Evolutionary conservation across 2,888 invertebrate species (phyloP).

Genomic region (Patella depressa): DNA sequence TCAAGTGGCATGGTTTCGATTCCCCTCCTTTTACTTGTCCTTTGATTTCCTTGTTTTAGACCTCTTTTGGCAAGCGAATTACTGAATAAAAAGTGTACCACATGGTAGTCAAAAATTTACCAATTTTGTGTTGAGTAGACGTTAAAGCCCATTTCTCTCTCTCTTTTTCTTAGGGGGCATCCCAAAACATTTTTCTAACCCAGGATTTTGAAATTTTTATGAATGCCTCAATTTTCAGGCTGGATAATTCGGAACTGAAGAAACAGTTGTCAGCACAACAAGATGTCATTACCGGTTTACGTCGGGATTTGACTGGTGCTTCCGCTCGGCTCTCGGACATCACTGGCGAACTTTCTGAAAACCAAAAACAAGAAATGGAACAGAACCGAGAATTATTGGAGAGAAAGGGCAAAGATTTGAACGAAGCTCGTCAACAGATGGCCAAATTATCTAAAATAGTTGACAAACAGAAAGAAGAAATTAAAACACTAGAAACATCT

Average conservation of each 20-base stretch:
- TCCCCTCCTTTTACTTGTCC: too few species aligned
- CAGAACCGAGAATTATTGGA: constrained; percentile 54
- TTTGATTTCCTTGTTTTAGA: too few species aligned
- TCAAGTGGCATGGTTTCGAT: too few species aligned
- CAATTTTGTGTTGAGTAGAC: too few species aligned
- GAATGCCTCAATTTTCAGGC: constrained; percentile 40
- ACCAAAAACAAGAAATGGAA: constrained; percentile 69
- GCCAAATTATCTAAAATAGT: constrained; percentile 69
- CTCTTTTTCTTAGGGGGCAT: too few species aligned
- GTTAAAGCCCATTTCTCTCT: too few species aligned
- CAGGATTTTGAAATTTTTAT: too few species aligned
- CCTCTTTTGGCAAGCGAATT: too few species aligned
- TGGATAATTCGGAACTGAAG: constrained; percentile 67
- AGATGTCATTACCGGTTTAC: constrained; percentile 64
- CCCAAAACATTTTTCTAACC: too few species aligned
- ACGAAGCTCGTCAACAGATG: constrained; percentile 66
- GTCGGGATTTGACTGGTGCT: constrained; percentile 68
- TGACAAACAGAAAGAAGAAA: constrained; percentile 67
- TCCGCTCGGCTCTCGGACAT: constrained; percentile 69
- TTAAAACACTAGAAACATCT: constrained; percentile 54
- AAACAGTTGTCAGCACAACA: constrained; percentile 65
- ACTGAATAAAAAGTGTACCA: too few species aligned
- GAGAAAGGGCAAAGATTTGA: constrained; percentile 62
- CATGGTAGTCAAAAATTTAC: too few species aligned
- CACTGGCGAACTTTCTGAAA: constrained; percentile 69